Evolutionary conservation across 2,888 invertebrate genomes (phyloP).

Genomic region (Caradrina clavipalpis): DNA sequence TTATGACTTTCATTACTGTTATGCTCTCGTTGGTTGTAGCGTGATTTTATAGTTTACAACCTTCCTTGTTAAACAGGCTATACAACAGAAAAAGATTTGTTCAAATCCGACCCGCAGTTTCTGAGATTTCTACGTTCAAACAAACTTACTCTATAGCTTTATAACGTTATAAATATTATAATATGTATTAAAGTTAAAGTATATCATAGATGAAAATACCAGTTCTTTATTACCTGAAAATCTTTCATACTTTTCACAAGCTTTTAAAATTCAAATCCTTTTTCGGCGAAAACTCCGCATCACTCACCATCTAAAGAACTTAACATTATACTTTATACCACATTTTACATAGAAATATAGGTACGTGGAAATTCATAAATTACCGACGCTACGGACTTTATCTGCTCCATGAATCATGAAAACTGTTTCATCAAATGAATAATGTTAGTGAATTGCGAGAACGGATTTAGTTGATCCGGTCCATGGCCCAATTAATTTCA

Average conservation of each 20-base stretch:
- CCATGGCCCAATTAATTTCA: constrained; percentile 51
- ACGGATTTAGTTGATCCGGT: constrained; percentile 45
- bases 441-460: constrained; percentile 31
- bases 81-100: no score
- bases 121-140: no score
- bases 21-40: no score
- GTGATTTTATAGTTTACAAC: no score
- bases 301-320: not conserved
- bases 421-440: constrained; percentile 53
- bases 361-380: constrained; percentile 28
- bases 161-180: no score
- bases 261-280: not conserved
- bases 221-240: not conserved
- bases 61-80: no score
- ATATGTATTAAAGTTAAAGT: no score
- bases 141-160: no score
- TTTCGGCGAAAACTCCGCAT: not conserved
- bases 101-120: no score
- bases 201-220: no score
- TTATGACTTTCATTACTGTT: no score
- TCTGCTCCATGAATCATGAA: constrained; percentile 36
- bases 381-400: constrained; percentile 12
- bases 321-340: not conserved
- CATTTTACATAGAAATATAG: constrained; percentile 19
- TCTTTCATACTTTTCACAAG: not conserved